Conservation (phyloP, 1,140 invertebrate species). For the Brachionus calyciflorus region DNA sequence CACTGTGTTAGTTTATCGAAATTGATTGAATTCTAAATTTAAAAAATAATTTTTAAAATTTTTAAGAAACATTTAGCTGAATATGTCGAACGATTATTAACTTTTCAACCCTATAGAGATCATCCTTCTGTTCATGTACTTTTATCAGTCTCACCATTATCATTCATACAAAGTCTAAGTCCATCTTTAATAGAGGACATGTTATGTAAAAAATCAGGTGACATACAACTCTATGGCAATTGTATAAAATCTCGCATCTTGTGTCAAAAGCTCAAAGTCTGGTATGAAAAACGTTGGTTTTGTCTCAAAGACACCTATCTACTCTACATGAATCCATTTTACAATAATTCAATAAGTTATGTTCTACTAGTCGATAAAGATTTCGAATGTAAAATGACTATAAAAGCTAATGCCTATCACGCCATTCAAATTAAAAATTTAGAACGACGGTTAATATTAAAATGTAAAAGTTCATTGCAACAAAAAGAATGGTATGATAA, state of each 20-base stretch:
- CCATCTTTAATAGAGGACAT: conserved; percentile 2
- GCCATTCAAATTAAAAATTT: conserved; percentile 27
- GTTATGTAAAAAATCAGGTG: conserved; percentile 14
- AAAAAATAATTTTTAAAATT: neutral
- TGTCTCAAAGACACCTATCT: conserved; percentile 37
- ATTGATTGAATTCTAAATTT: neutral
- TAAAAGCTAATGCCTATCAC: conserved; percentile 12
- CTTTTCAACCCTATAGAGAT: conserved; percentile 31
- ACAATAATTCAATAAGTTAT: conserved; percentile 14
- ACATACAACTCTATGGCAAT: conserved; percentile 10
- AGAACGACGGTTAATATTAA: neutral
- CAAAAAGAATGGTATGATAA: conserved; percentile 40
- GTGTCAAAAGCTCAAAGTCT: conserved; percentile 37
- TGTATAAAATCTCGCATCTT: neutral
- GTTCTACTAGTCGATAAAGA: conserved; percentile 25
- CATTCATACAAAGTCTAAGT: conserved; percentile 4
- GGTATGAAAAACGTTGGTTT: conserved; percentile 34
- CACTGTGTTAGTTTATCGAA: conserved; percentile 12
- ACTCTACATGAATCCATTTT: conserved; percentile 8
- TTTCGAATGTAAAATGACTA: conserved; percentile 7
- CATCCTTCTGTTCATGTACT: conserved; percentile 2
- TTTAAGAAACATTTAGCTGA: conserved; percentile 30
- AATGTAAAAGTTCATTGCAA: conserved; percentile 29
- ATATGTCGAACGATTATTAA: conserved; percentile 28
- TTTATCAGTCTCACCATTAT: conserved; percentile 19